phyloP scores from a whole-genome alignment of 2,888 invertebrate species.

The Melinaea marsaeus region DNA sequence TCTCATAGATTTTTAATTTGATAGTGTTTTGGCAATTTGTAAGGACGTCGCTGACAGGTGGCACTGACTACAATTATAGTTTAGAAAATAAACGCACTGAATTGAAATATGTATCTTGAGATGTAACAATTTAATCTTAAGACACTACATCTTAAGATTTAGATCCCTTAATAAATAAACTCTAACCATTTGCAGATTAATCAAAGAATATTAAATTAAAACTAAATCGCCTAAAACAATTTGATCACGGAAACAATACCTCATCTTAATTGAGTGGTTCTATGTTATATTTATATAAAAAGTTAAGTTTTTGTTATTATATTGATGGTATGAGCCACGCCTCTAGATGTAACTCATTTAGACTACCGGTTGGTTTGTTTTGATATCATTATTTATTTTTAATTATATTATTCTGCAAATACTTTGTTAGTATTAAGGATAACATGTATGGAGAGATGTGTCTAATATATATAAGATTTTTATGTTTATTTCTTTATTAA shows the following conservation, averaged over 20 bases:
- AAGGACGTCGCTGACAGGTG: constrained; percentile 63
- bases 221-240: constrained; percentile 20
- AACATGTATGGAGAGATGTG: background rate
- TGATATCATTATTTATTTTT: constrained; percentile 59
- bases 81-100: no score
- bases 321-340: background rate
- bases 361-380: constrained; percentile 58
- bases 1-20: constrained; percentile 59
- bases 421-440: background rate
- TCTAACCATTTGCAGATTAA: background rate
- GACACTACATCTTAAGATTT: no score
- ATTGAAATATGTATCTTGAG: no score
- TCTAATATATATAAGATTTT: no score
- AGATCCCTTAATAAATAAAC: background rate
- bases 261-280: constrained; percentile 28
- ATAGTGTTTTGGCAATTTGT: constrained; percentile 65
- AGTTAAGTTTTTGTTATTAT: constrained; percentile 31
- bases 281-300: constrained; percentile 20
- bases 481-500: no score
- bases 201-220: constrained; percentile 11
- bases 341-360: constrained; percentile 35
- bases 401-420: background rate
- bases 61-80: constrained; percentile 28
- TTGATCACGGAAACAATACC: constrained; percentile 24
- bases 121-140: no score